These are phyloP conservation scores for Bungarus multicinctus DNA, from an alignment of 2,113 vertebrate species.

Conservation along the genomic window DNA sequence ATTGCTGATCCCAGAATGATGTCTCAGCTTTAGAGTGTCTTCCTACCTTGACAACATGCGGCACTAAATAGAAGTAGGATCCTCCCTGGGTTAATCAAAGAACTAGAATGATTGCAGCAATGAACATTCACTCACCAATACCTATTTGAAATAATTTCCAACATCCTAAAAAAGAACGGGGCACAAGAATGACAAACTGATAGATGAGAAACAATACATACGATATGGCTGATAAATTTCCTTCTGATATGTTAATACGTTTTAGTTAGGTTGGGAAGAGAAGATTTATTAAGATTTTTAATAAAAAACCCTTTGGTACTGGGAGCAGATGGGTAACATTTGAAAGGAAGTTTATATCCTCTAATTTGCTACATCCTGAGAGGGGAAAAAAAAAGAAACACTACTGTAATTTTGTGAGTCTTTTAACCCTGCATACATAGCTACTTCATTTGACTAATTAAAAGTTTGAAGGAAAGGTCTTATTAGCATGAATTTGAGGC, in stretches of 20 bases:
- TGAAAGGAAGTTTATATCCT: slow-evolving; percentile 42
- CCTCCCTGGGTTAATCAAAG: slow-evolving; percentile 5
- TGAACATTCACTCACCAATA: slow-evolving; percentile 34
- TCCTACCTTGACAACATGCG: not conserved
- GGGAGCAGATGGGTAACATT: slow-evolving; percentile 38
- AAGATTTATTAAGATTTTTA: slow-evolving; percentile 52
- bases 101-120: slow-evolving; percentile 27
- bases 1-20: not conserved
- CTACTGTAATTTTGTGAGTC: slow-evolving; percentile 19
- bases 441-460: slow-evolving; percentile 32
- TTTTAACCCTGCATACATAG: slow-evolving; percentile 15
- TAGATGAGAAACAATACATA: slow-evolving; percentile 55
- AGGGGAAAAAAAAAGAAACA: not conserved
- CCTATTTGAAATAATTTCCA: slow-evolving; percentile 40
- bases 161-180: slow-evolving; percentile 41
- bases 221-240: slow-evolving; percentile 59
- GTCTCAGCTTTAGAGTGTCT: not conserved
- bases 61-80: not conserved
- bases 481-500: slow-evolving; percentile 11
- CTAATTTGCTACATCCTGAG: slow-evolving; percentile 2
- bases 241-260: slow-evolving; percentile 64
- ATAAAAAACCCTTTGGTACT: slow-evolving; percentile 44
- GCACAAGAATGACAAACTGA: slow-evolving; percentile 49
- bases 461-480: slow-evolving; percentile 14
- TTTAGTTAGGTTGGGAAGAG: slow-evolving; percentile 42